phyloP scores from a whole-genome alignment of 2,113 vertebrate genomes.

The Charadrius vociferus region DNA sequence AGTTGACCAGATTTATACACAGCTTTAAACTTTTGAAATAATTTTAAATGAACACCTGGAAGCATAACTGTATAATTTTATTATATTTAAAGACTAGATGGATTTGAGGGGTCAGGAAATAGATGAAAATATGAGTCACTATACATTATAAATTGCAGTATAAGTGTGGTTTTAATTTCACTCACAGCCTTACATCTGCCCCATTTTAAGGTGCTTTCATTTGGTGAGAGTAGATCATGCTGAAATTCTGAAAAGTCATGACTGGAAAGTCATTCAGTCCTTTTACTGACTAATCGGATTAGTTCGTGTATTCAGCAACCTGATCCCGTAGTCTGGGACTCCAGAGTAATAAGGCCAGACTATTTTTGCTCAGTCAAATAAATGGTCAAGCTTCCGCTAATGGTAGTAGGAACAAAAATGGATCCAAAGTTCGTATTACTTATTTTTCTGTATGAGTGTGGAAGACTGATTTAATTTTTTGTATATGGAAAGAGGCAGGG shows the following conservation, averaged over 20 bases:
- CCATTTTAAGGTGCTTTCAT: background rate
- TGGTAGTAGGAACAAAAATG: background rate
- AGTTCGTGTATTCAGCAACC: background rate
- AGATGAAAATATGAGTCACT: background rate
- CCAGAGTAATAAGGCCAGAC: background rate
- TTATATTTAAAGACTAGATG: background rate
- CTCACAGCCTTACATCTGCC: background rate
- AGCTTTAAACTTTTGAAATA: background rate
- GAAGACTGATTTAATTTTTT: background rate
- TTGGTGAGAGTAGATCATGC: background rate
- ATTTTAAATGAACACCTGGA: background rate
- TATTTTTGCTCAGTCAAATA: background rate
- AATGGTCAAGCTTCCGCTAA: background rate
- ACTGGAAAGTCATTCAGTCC: background rate
- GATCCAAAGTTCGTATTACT: background rate
- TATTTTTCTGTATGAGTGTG: background rate
- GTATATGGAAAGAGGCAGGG: background rate
- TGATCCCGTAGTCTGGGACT: background rate
- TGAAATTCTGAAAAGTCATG: background rate
- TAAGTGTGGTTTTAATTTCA: background rate
- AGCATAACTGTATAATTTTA: background rate
- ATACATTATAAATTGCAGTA: background rate
- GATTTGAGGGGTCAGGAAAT: background rate
- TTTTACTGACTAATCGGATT: background rate
- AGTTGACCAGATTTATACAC: background rate